Evolutionary conservation across 1,140 invertebrate species (phyloP).

Genomic region (Zaprionus vittiger): DNA sequence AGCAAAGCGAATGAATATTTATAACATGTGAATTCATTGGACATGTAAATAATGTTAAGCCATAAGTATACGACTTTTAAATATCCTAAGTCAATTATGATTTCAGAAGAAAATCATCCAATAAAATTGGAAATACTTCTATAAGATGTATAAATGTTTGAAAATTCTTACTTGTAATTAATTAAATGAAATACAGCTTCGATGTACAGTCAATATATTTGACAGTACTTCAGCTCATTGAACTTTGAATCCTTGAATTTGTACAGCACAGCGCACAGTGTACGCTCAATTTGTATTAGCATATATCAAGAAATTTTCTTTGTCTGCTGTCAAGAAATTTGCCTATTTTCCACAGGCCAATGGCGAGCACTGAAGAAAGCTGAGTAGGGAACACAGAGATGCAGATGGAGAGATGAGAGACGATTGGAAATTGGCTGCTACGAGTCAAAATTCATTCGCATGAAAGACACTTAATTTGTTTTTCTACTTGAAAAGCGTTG

Average conservation of each 20-base stretch:
- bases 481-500: constrained; percentile 50
- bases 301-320: constrained; percentile 13
- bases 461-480: constrained; percentile 69
- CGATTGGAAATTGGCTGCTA: constrained; percentile 19
- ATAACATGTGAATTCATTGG: not conserved
- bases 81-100: not conserved
- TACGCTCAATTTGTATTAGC: not conserved
- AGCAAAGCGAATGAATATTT: constrained; percentile 12
- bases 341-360: constrained; percentile 15
- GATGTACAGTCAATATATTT: not conserved
- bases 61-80: not conserved
- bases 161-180: not conserved
- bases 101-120: too few species aligned
- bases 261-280: not conserved
- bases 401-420: not conserved
- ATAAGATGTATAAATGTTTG: too few species aligned
- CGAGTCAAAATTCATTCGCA: constrained; percentile 61
- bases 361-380: not conserved
- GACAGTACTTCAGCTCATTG: not conserved
- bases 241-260: too few species aligned
- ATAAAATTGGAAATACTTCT: too few species aligned
- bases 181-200: not conserved
- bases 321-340: constrained; percentile 7
- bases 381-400: not conserved
- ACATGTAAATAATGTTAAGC: not conserved